Percentiles rank a stretch among this genome's conserved stretches.
Evolutionary conservation across 2,113 vertebrate genomes (phyloP).

Genomic region (Larimichthys crocea): DNA sequence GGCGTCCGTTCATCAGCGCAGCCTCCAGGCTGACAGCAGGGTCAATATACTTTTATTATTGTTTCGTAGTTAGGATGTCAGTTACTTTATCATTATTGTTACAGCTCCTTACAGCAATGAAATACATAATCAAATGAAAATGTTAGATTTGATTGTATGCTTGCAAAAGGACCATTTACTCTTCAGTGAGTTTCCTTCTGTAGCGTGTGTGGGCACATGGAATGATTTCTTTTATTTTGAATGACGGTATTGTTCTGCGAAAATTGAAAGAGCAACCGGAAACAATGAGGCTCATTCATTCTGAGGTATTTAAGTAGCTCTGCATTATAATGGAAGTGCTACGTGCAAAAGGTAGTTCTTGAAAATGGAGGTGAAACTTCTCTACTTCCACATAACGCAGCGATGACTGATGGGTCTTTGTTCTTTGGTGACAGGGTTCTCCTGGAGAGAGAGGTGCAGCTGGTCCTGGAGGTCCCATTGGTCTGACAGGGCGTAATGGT

Average conservation of each 20-base stretch:
- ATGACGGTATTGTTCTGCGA: neutral
- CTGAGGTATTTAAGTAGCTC: neutral
- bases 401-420: conserved; percentile 29
- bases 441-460: conserved; percentile 94
- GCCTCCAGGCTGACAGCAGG: conserved; percentile 15
- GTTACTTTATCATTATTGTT: neutral
- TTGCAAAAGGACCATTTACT: neutral
- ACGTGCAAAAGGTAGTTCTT: neutral
- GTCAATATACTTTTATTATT: conserved; percentile 10
- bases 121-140: neutral
- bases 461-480: conserved; percentile 94
- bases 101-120: neutral
- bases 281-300: neutral
- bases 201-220: neutral
- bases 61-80: neutral
- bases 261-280: neutral
- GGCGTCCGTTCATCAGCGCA: neutral
- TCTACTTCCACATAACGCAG: neutral
- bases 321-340: neutral
- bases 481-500: conserved; percentile 93
- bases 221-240: neutral
- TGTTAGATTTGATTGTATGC: neutral
- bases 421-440: conserved; percentile 87
- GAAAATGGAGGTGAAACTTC: neutral
- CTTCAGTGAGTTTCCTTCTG: neutral